Evolutionary conservation across 2,113 vertebrate genomes (phyloP), one percentile per base, ranked within the genome.

Genomic region (Mystacornis crossleyi): DNA sequence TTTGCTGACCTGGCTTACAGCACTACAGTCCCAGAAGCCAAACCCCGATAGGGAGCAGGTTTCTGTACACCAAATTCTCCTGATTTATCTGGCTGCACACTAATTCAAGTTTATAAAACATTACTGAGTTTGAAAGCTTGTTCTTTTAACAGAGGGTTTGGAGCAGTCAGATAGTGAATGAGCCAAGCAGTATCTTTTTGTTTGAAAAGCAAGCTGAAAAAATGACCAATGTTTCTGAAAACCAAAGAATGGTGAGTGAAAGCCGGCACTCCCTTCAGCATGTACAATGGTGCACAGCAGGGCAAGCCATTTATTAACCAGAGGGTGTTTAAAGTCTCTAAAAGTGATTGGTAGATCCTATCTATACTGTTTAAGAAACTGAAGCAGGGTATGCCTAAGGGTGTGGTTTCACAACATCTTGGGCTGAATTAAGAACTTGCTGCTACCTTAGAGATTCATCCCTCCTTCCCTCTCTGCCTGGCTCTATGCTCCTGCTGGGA

Each of bases 271-370:
- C 24, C 61, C 15, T 33, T 8, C 29, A 42, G 47, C 40, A 21
- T 1, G 18, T 2, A 48, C 62, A 69, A 43, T 9, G 54, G 31
- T 40, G 72, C 50, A n/a, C 0, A 70, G 83, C 58, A 86, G 54
- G 50, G n/a, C 54, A 61, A 25, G 80, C 73, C 36, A 81, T 62
- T 86, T 70, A 93, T 86, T 86, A 95, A 93, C 89, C 67, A 91
- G 80, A 71, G 71, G 86, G 74, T 92, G 91, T 90, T 79, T 51
- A 40, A 80, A 60, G 43, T 19, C 79, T 77, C 48, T 10, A 5
- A 3, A 65, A 86, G 40, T 6, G 9, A 90, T 51, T 80, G 91
- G 86, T 17, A 83, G 71, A 88, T 69, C 58, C 75, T 57, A 57
- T 29, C 80, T n/a, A 8, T 2, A 21, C 40, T 57, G 43, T 34